A percentile compares a stretch with the other conserved stretches of the same genome.
phyloP scores from a whole-genome alignment of 2,888 invertebrate genomes.

The Cinara cedri region DNA sequence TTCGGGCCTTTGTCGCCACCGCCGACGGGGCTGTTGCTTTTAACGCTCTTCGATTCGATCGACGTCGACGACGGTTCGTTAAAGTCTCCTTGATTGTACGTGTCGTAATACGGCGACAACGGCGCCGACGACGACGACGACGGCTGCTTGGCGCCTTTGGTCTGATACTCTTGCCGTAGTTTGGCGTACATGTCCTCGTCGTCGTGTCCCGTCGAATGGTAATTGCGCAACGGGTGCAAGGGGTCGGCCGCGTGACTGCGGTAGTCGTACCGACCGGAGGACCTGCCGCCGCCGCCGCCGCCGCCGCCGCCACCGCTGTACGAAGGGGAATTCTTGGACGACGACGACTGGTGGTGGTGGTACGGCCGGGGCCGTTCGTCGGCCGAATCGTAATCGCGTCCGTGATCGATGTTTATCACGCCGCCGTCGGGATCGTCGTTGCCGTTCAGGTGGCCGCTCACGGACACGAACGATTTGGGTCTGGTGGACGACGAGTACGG shows the following conservation, averaged over 20 bases:
- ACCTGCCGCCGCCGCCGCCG: too few species aligned
- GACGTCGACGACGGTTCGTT: slow-evolving; percentile 39
- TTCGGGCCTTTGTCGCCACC: not conserved
- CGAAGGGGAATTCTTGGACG: not conserved
- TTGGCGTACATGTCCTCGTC: slow-evolving; percentile 43
- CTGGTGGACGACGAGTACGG: not conserved
- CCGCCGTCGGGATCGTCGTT: slow-evolving; percentile 13
- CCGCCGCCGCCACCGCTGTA: too few species aligned
- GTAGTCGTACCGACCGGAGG: not conserved
- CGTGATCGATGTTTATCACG: slow-evolving; percentile 9
- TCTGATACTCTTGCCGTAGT: slow-evolving; percentile 15
- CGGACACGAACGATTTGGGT: slow-evolving; percentile 44
- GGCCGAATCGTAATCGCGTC: not conserved
- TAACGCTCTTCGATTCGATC: not conserved
- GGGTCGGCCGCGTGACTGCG: slow-evolving; percentile 13
- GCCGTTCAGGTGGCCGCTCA: slow-evolving; percentile 19
- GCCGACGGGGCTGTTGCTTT: too few species aligned
- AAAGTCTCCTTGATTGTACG: not conserved
- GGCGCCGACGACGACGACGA: not conserved
- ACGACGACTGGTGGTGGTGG: not conserved
- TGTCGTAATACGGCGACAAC: slow-evolving; percentile 2
- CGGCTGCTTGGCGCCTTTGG: not conserved
- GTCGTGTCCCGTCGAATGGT: slow-evolving; percentile 40
- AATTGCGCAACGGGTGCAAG: slow-evolving; percentile 37
- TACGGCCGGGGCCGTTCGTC: not conserved